Evolutionary conservation across 2,888 invertebrate species (phyloP).

Genomic region (Eulithis testata): DNA sequence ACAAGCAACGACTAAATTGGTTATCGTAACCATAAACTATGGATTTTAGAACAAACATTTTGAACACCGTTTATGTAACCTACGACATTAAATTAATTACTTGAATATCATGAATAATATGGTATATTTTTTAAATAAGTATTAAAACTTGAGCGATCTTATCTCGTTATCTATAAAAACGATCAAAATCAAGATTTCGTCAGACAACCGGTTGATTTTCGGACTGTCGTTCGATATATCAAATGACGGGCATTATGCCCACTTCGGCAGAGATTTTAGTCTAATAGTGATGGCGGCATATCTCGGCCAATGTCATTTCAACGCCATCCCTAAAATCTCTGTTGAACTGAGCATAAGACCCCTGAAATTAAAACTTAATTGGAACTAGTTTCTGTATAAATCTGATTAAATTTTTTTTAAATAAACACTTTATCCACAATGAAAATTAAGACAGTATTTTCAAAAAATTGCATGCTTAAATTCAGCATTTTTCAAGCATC

Average conservation of each 20-base stretch:
- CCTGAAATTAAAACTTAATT: too few species aligned
- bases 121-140: background rate
- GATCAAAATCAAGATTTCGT: conserved; percentile 13
- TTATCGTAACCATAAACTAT: too few species aligned
- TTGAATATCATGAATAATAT: conserved; percentile 14
- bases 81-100: conserved; percentile 12
- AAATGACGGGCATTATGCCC: too few species aligned
- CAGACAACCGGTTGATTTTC: conserved; percentile 13
- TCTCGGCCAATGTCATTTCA: too few species aligned
- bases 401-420: conserved; percentile 42
- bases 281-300: too few species aligned
- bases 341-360: too few species aligned
- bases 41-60: background rate
- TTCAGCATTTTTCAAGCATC: conserved; percentile 25
- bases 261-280: too few species aligned
- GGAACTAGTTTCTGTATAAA: too few species aligned
- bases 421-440: conserved; percentile 31
- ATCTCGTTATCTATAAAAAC: conserved; percentile 18
- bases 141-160: conserved; percentile 10
- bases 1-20: too few species aligned
- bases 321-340: too few species aligned
- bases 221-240: background rate
- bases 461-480: too few species aligned
- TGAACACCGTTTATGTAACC: background rate
- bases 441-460: too few species aligned